Evolutionary conservation across 2,113 vertebrate species (phyloP).

Genomic region (Hemichromis elongatus): DNA sequence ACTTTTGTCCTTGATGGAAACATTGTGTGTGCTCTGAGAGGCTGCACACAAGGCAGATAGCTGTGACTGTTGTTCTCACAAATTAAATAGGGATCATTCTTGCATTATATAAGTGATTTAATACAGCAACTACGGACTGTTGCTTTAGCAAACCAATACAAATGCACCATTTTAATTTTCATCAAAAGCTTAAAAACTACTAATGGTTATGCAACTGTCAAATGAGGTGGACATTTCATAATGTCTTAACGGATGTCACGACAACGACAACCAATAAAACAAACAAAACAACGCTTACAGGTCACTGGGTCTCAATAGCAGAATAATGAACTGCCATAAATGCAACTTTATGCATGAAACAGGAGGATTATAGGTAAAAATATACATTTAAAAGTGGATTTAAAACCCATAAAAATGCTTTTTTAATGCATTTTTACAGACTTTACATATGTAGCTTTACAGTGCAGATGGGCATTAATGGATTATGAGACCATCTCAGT

Average conservation of each 20-base stretch:
- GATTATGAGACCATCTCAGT: not conserved
- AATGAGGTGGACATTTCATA: constrained; percentile 15
- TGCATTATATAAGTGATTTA: constrained; percentile 52
- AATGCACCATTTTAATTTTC: constrained; percentile 47
- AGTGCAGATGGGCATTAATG: not conserved
- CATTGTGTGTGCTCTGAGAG: constrained; percentile 60
- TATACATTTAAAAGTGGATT: not conserved
- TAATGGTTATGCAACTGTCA: constrained; percentile 37
- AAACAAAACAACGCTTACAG: not conserved
- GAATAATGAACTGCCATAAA: not conserved
- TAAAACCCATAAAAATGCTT: not conserved
- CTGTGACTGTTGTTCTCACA: constrained; percentile 23
- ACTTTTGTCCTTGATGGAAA: constrained; percentile 76
- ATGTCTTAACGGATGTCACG: constrained; percentile 37
- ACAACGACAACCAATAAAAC: not conserved
- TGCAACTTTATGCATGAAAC: not conserved
- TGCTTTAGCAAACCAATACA: constrained; percentile 1
- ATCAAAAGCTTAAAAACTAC: constrained; percentile 47
- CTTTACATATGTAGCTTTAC: not conserved
- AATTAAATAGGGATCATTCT: constrained; percentile 39
- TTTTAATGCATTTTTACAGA: not conserved
- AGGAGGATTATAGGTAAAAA: constrained; percentile 31
- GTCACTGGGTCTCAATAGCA: not conserved
- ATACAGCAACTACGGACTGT: not conserved
- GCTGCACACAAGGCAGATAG: constrained; percentile 21